Conservation (phyloP, 35 echinoderm and acorn worm species). For the Holothuria glaberrima region DNA sequence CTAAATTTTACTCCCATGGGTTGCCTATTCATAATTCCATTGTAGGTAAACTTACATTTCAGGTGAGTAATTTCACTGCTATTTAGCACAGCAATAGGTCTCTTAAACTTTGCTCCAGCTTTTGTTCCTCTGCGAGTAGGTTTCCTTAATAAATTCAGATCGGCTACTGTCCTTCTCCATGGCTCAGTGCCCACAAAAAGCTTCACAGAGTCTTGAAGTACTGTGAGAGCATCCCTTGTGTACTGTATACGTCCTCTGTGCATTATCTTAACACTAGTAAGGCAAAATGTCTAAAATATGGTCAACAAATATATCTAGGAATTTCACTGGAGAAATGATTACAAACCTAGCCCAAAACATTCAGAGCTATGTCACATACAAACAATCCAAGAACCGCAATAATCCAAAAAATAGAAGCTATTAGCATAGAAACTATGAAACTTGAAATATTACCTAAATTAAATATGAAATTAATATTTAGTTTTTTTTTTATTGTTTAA, state of each 20-base stretch:
- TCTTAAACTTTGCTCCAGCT: slow-evolving; percentile 15
- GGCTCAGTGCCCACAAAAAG: slow-evolving; percentile 13
- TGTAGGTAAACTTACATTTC: slow-evolving; percentile 24
- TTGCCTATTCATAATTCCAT: slow-evolving; percentile 1
- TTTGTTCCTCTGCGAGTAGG: slow-evolving; percentile 42
- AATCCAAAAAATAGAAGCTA: slow-evolving; percentile 26
- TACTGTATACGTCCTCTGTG: not conserved
- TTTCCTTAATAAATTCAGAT: slow-evolving; percentile 10
- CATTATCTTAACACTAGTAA: slow-evolving; percentile 55
- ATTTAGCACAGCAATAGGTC: slow-evolving; percentile 2
- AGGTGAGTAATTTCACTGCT: not conserved
- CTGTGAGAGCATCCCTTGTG: slow-evolving; percentile 22
- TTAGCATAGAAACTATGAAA: no score
- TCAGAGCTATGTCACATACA: slow-evolving; percentile 23
- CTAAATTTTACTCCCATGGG: not conserved
- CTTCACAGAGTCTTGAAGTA: slow-evolving; percentile 35
- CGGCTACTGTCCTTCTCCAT: slow-evolving; percentile 42
- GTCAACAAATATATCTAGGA: not conserved
- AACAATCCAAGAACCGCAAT: slow-evolving; percentile 28
- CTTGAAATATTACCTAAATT: no score
- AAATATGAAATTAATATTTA: no score
- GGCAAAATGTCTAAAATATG: not conserved
- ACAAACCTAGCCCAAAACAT: not conserved
- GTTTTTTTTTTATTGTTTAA: no score
- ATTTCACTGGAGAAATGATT: slow-evolving; percentile 14